These are phyloP conservation scores for Nothoprocta perdicaria DNA, from an alignment of 2,113 vertebrate species.

Conservation along the genomic window DNA sequence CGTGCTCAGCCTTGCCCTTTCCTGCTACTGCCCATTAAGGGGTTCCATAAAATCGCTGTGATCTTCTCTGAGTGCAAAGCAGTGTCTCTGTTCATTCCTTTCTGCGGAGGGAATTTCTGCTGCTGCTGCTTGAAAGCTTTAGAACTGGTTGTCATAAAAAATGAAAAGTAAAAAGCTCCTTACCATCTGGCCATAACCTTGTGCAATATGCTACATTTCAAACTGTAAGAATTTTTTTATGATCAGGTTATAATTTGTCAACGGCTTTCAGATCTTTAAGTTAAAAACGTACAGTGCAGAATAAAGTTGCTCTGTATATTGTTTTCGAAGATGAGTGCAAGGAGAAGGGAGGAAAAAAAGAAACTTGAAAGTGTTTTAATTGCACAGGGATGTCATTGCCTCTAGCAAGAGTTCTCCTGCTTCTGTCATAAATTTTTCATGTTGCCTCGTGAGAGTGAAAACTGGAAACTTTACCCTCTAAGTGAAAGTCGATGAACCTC, in stretches of 20 bases:
- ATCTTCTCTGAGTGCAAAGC: neutral
- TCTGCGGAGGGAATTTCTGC: conserved; percentile 24
- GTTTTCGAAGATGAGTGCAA: conserved; percentile 47
- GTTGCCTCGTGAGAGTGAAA: conserved; percentile 67
- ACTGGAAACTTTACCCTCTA: conserved; percentile 72
- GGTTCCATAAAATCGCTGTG: neutral
- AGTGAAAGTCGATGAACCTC: conserved; percentile 72
- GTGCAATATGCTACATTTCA: conserved; percentile 66
- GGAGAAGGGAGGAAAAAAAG: conserved; percentile 8
- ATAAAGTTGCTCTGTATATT: conserved; percentile 45
- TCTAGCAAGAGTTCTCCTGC: conserved; percentile 58
- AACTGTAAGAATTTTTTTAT: conserved; percentile 48
- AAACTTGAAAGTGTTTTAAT: conserved; percentile 75
- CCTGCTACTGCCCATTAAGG: fast-evolving
- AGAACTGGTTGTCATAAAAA: neutral
- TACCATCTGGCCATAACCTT: conserved; percentile 62
- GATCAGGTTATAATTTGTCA: conserved; percentile 61
- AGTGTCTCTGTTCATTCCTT: neutral
- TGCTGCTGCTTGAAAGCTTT: conserved; percentile 36
- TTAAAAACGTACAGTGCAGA: conserved; percentile 25
- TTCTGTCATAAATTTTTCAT: conserved; percentile 77
- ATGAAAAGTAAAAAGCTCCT: neutral
- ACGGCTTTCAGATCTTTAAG: conserved; percentile 38
- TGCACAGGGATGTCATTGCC: conserved; percentile 69
- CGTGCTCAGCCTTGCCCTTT: neutral